These are phyloP conservation scores for Drosophila paramelanica DNA, from an alignment of 2,888 invertebrate genomes.

Conservation along the genomic window DNA sequence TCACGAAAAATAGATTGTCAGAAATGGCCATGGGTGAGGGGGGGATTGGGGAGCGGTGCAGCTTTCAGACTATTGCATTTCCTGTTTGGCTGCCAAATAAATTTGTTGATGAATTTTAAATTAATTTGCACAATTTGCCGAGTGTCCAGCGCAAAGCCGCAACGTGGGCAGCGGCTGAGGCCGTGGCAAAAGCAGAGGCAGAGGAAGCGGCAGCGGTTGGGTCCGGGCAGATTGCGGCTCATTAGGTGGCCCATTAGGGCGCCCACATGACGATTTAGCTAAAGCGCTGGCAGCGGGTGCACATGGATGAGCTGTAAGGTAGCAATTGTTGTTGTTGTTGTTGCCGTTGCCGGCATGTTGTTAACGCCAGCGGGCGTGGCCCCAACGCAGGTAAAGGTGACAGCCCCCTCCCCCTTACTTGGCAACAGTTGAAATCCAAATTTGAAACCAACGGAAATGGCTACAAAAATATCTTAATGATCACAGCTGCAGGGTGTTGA, in stretches of 20 bases:
- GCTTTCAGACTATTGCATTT: conserved; percentile 57
- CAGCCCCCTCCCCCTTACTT: not conserved
- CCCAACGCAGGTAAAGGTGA: conserved; percentile 36
- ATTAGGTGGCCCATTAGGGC: conserved; percentile 67
- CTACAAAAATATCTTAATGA: conserved; percentile 61
- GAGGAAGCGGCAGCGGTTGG: not conserved
- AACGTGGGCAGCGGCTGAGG: not conserved
- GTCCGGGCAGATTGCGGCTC: conserved; percentile 35
- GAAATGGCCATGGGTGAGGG: no score
- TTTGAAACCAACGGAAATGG: conserved; percentile 50
- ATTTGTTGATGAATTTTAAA: conserved; percentile 70
- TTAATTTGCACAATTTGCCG: conserved; percentile 70
- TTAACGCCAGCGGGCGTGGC: conserved; percentile 10
- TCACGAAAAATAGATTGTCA: conserved; percentile 28
- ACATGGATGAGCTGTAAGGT: conserved; percentile 5
- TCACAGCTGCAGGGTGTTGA: conserved; percentile 29
- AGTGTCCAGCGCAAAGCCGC: conserved; percentile 36
- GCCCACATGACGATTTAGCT: conserved; percentile 59
- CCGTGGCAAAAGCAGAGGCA: not conserved
- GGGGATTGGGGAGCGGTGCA: no score
- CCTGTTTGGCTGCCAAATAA: conserved; percentile 66
- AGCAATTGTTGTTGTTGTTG: conserved; percentile 4
- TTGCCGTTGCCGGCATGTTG: conserved; percentile 13
- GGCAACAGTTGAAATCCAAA: conserved; percentile 12
- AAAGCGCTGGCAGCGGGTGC: conserved; percentile 5